Evolutionary conservation across 2,113 vertebrate genomes (phyloP), one percentile per base, ranked within the genome.

Genomic region (Mustela nigripes): DNA sequence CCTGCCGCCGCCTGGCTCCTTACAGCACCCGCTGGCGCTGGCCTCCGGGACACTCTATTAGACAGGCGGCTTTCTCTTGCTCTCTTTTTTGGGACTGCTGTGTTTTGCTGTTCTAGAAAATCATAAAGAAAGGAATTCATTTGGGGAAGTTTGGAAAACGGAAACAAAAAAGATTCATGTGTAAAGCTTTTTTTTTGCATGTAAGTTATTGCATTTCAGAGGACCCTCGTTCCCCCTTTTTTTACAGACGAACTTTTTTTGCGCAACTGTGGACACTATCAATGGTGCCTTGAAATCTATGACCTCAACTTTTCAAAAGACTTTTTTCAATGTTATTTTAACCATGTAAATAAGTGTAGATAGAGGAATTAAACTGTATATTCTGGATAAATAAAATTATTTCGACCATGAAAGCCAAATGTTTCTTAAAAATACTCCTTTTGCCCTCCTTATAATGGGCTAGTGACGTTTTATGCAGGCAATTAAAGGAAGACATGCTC

Each of bases 161-260:
- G 98, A 98, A 98, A 97, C 99, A 99, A 98, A 99, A 99, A 99
- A 89, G 99, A 99, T 99, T 99, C 99, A 99, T 99, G 99, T 99
- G 99, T 99, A 99, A 99, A 99, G 99, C 99, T 99, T 99, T 97
- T 97, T 97, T 97, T 98, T 99, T 99, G 99, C 99, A 99, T 99
- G 99, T 99, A 99, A 99, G 99, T 99, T 99, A 99, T 99, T 99
- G 99, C 99, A 99, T 99, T 99, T 99, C 99, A 99, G 99, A 99
- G 99, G 99, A 99, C 56, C 65, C 63, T 56, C 19, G 2, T 12
- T 63, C 60, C 56, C 95, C 91, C 62, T 90, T 98, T 99, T 99
- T 98, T 98, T 98, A 98, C 98, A 99, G 99, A 99, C 97, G 99
- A 99, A 99, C 99, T 80, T 97, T 98, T 60, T 98, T 98, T 99